Evolutionary conservation across 2,888 invertebrate genomes (phyloP).

Genomic region (Drosophila merina): DNA sequence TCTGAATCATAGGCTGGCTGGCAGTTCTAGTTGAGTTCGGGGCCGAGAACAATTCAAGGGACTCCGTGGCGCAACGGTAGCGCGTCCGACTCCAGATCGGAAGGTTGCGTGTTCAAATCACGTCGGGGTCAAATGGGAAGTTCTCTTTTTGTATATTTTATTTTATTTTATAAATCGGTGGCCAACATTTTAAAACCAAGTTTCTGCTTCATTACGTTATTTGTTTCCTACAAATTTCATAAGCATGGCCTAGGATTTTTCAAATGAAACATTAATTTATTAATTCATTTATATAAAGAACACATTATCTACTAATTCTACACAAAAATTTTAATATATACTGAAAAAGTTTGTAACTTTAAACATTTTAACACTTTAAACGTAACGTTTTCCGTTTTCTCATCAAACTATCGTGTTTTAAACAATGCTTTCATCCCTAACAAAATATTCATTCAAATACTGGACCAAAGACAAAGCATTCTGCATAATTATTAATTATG

Average conservation of each 20-base stretch:
- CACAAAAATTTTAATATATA: too few relatives aligned
- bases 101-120: constrained; percentile 71
- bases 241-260: too few relatives aligned
- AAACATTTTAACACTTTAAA: neutral
- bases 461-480: neutral
- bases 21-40: constrained; percentile 2
- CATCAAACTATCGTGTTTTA: neutral
- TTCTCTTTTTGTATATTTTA: neutral
- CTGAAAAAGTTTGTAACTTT: neutral
- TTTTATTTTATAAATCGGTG: neutral
- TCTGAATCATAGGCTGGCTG: neutral
- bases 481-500: too few relatives aligned
- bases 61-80: constrained; percentile 71
- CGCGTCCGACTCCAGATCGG: constrained; percentile 71
- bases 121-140: constrained; percentile 54
- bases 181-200: neutral
- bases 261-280: too few relatives aligned
- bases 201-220: neutral
- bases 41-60: constrained; percentile 44
- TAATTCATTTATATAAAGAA: too few relatives aligned
- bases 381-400: neutral
- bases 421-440: neutral
- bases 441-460: neutral
- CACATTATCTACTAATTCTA: too few relatives aligned
- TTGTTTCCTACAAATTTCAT: neutral